Evolutionary conservation across 2,113 vertebrate genomes (phyloP), one percentile per base, ranked within the genome.

Genomic region (Stictonetta naevosa): DNA sequence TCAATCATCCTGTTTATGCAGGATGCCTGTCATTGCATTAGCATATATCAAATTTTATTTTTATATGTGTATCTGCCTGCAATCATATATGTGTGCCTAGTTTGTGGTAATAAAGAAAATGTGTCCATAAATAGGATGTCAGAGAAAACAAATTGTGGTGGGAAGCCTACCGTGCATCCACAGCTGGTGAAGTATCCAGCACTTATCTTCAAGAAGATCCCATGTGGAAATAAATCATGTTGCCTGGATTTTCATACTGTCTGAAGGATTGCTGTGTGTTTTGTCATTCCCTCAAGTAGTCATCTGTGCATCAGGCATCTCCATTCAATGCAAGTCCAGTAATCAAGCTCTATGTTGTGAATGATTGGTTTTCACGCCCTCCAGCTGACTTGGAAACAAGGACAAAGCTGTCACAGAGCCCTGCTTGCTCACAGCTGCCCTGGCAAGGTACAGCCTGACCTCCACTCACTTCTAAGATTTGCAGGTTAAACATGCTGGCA

Each of bases 311-410:
- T 36, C 44, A 76, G 73, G 44, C 56, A 16, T 60, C 69, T 68
- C 4, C 13, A 26, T 81, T 75, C 58, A 75, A 5, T 31, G 20
- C 0, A 0, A 88, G 64, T 63, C 86, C 42, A 31, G 66, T 95
- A 90, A 96, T 95, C 92, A 85, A 90, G 48, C 58, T 67, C 66
- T 84, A 38, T 88, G 31, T 73, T 14, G 26, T 76, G 73, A 94
- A 69, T 66, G 86, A 90, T 94, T 79, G 66, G 90, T 84, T 92
- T 88, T 96, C 56, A 86, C 0, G 0, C 79, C 64, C 73, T 96
- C 38, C 76, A 84, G 80, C 68, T 67, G 90, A 83, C 64, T 94
- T 71, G 69, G 52, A 88, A 88, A 72, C 68, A 95, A 93, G 66
- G 88, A 92, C 82, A 95, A 88, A 90, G 83, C 86, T 67, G 5